Evolutionary conservation across 2,888 invertebrate genomes (phyloP).

Genomic region (Drosophila neotestacea): DNA sequence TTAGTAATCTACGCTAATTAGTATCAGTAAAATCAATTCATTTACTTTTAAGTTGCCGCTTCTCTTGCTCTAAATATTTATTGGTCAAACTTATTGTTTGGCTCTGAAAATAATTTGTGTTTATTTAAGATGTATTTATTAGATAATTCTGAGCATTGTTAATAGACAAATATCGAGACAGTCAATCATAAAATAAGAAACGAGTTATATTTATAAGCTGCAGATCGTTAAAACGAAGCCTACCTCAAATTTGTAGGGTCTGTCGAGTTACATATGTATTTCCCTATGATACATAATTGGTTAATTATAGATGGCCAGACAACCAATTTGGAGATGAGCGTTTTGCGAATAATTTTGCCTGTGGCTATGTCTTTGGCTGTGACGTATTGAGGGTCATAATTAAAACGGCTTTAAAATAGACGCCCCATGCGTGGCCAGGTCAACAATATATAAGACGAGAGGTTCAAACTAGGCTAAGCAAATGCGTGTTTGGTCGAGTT

Average conservation of each 20-base stretch:
- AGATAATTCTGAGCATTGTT: conserved; percentile 28
- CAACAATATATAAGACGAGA: conserved; percentile 25
- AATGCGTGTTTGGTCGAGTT: conserved; percentile 56
- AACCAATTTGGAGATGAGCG: conserved; percentile 24
- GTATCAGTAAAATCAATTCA: conserved; percentile 32
- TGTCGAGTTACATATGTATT: conserved; percentile 6
- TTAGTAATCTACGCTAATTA: conserved; percentile 40
- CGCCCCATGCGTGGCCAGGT: conserved; percentile 43
- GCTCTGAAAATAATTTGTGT: not conserved
- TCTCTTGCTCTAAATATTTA: conserved; percentile 18
- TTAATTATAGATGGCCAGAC: conserved; percentile 38
- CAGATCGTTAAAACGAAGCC: conserved; percentile 24
- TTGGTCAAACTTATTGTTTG: conserved; percentile 19
- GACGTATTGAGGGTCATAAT: conserved; percentile 34
- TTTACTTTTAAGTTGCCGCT: conserved; percentile 35
- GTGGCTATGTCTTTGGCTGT: conserved; percentile 10
- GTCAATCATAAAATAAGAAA: conserved; percentile 14
- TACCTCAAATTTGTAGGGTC: conserved; percentile 12
- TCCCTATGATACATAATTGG: conserved; percentile 38
- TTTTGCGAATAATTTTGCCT: conserved; percentile 33
- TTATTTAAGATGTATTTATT: conserved; percentile 4
- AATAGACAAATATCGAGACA: not conserved
- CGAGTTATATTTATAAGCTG: conserved; percentile 22
- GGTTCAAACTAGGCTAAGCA: conserved; percentile 66
- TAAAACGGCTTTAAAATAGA: conserved; percentile 36